Conservation (phyloP, 2,113 vertebrate genomes). For the Haemorhous mexicanus region DNA sequence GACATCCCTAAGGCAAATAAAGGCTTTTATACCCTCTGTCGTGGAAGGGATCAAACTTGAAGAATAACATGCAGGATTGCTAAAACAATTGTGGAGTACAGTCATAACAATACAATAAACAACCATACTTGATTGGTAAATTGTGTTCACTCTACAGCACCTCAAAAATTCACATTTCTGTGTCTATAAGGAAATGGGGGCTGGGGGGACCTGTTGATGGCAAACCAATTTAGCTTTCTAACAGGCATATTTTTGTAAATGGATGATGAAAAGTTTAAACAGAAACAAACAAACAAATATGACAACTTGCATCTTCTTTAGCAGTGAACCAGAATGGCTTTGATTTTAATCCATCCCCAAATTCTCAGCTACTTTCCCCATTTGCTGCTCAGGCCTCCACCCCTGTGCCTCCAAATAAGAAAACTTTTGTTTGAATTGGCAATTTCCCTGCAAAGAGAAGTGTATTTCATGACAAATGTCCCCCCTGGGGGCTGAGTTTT, state of each 20-base stretch:
- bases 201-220: background rate
- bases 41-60: background rate
- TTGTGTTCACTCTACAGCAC: rapidly evolving
- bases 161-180: background rate
- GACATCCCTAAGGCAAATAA: background rate
- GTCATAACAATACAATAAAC: background rate
- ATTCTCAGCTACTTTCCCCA: background rate
- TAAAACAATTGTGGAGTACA: background rate
- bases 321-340: background rate
- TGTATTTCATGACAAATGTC: background rate
- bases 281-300: background rate
- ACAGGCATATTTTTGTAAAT: background rate
- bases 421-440: background rate
- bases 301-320: background rate
- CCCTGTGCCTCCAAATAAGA: background rate
- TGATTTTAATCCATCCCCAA: background rate
- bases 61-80: background rate
- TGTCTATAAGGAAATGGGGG: background rate
- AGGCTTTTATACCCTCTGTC: background rate
- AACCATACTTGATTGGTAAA: background rate
- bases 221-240: background rate
- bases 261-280: background rate
- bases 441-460: background rate
- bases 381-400: background rate
- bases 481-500: background rate